Evolutionary conservation across 2,113 vertebrate species (phyloP), one percentile per base, ranked within the genome.

Genomic region (Connochaetes taurinus): DNA sequence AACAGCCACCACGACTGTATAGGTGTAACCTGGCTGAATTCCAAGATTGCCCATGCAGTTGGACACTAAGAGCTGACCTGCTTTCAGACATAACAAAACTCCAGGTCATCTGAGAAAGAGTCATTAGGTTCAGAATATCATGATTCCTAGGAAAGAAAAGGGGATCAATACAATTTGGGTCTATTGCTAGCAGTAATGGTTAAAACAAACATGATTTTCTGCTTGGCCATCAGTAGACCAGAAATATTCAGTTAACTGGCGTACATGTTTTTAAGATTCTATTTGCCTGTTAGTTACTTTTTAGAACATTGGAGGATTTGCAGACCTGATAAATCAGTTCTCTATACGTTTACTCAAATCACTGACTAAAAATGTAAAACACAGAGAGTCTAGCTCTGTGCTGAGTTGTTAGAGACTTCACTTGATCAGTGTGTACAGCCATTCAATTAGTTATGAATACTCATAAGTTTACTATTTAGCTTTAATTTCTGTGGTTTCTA

Each of bases 141-240:
- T 45, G 11, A 86, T 90, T 88, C 29, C 57, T 96, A 78, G 82
- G 31, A 89, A 74, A 74, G 27, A 55, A 96, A 85, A 91, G 21
- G 60, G 40, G 4, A 43, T 80, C 6, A 40, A 2, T 57, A 67
- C 0, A 16, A 58, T 96, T 82, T 93, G 15, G 7, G 60, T 62
- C 23, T 78, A 5, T 83, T 93, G 53, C 53, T 89, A 86, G 16
- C 25, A 86, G 55, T 55, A 40, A 93, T 85, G n/a, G 14, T 60
- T 95, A 83, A 91, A 94, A 85, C 53, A 81, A 92, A 96, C 91
- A 57, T 58, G 27, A 93, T 74, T 96, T 95, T 90, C 86, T 89
- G 7, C 25, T 87, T 23, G 17, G 2, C 3, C 71, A 67, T 80
- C 19, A 47, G 25, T 83, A 91, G 62, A 55, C 25, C 71, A 58